phyloP scores from a whole-genome alignment of 2,888 invertebrate species.

The Apotomis betuletana region DNA sequence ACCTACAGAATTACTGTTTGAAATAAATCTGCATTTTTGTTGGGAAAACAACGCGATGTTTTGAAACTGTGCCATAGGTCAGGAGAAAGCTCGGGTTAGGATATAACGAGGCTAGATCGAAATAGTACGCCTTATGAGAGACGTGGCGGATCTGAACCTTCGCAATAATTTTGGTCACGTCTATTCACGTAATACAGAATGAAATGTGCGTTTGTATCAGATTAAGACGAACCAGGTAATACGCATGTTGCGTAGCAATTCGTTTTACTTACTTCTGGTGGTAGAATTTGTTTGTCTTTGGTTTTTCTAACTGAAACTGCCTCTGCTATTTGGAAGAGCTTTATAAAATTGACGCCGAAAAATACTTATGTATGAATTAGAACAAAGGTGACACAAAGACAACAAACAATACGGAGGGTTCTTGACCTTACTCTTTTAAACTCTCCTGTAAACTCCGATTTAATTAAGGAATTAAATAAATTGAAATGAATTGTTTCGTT shows the following conservation, averaged over 20 bases:
- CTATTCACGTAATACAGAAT: constrained; percentile 36
- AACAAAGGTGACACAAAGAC: too few relatives aligned
- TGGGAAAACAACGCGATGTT: constrained; percentile 60
- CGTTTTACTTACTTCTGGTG: background rate
- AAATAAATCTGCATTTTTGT: constrained; percentile 66
- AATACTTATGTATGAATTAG: too few relatives aligned
- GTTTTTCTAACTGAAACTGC: background rate
- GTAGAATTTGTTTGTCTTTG: background rate
- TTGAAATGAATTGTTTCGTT: too few relatives aligned
- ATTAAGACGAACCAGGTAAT: constrained; percentile 27
- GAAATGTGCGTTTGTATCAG: constrained; percentile 41
- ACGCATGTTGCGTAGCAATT: constrained; percentile 30
- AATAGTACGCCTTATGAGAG: constrained; percentile 37
- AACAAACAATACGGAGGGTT: too few relatives aligned
- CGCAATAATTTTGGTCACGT: constrained; percentile 40
- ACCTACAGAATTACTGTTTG: constrained; percentile 54
- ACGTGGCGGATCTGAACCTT: constrained; percentile 9
- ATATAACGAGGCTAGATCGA: constrained; percentile 42
- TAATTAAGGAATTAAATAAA: too few relatives aligned
- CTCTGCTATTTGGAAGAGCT: too few relatives aligned
- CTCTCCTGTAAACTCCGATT: too few relatives aligned
- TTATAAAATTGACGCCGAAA: too few relatives aligned
- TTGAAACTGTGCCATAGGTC: constrained; percentile 73
- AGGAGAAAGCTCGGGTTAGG: constrained; percentile 78
- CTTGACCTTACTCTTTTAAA: too few relatives aligned